Percentiles rank a stretch among this genome's conserved stretches.
phyloP scores from a whole-genome alignment of 2,113 vertebrate genomes.

The Aegotheles bennettii region DNA sequence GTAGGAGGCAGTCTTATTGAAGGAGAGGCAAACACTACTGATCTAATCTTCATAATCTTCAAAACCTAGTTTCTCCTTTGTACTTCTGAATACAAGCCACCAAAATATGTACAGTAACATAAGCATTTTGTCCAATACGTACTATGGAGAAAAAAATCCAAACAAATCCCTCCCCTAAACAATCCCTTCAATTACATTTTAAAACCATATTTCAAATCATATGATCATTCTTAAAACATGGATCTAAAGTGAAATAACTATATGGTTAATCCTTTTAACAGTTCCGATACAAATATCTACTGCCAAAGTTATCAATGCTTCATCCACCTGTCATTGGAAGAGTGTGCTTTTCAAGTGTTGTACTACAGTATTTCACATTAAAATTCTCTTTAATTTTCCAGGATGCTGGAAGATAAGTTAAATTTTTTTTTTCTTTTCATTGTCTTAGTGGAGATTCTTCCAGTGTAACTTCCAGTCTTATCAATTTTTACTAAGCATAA shows the following conservation, averaged over 20 bases:
- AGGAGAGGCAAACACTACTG: background rate
- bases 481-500: constrained; percentile 44
- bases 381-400: constrained; percentile 52
- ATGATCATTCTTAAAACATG: background rate
- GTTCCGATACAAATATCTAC: background rate
- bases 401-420: constrained; percentile 4
- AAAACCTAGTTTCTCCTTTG: background rate
- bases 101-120: background rate
- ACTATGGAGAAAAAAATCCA: background rate
- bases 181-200: background rate
- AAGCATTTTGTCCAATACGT: background rate
- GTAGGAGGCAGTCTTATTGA: background rate
- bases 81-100: background rate
- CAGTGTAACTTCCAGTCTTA: constrained; percentile 5
- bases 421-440: constrained; percentile 1
- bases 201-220: background rate
- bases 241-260: background rate
- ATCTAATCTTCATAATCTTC: background rate
- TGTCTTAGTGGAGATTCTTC: constrained; percentile 21
- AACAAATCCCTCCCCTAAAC: background rate
- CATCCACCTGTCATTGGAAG: background rate
- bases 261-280: too few relatives aligned
- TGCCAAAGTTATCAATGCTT: background rate
- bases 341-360: background rate
- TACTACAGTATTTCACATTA: background rate